Evolutionary conservation across 2,888 invertebrate species (phyloP).

Genomic region (Argyresthia albistria): DNA sequence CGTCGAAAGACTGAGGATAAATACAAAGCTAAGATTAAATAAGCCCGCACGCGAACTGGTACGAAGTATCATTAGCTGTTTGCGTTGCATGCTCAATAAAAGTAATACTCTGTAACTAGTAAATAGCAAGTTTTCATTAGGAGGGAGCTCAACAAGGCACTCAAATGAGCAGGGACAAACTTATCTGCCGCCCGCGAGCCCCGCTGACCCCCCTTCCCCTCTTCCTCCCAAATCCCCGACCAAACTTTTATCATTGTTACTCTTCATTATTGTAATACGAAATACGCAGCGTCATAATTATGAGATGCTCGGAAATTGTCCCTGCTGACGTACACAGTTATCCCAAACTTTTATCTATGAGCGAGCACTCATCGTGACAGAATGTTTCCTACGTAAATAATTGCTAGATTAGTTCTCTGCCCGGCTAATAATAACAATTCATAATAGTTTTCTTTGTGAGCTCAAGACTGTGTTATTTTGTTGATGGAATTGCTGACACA

Average conservation of each 20-base stretch:
- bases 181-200: conserved; percentile 29
- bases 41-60: background rate
- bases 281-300: conserved; percentile 66
- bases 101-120: conserved; percentile 44
- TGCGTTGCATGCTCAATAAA: conserved; percentile 39
- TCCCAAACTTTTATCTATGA: conserved; percentile 50
- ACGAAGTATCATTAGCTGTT: conserved; percentile 9
- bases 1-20: background rate
- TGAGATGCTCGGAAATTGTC: conserved; percentile 60
- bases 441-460: conserved; percentile 33
- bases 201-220: conserved; percentile 16
- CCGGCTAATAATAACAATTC: conserved; percentile 46
- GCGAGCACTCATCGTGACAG: conserved; percentile 40
- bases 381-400: conserved; percentile 54
- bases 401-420: conserved; percentile 39
- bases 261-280: conserved; percentile 69
- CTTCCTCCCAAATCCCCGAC: conserved; percentile 31
- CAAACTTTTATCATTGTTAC: conserved; percentile 70
- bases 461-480: conserved; percentile 29
- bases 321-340: conserved; percentile 52
- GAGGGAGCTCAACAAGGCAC: conserved; percentile 54
- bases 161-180: conserved; percentile 57
- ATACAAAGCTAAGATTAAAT: conserved; percentile 1
- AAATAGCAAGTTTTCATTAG: conserved; percentile 66
- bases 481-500: conserved; percentile 27